These are phyloP conservation scores for Enoplosus armatus DNA, from an alignment of 2,797 vertebrate genomes.

Conservation along the genomic window DNA sequence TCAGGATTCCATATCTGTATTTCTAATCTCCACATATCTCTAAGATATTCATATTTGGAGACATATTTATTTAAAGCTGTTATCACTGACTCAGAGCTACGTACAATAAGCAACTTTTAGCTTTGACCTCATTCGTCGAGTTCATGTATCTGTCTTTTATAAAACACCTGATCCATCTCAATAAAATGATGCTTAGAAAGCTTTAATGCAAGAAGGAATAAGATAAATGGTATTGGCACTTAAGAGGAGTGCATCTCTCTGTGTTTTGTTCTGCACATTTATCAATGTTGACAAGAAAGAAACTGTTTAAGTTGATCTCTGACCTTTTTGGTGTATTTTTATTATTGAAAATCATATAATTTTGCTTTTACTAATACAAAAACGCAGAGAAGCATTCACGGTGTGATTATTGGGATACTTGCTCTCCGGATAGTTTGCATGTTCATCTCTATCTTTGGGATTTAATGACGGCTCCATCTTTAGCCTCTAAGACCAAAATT, in stretches of 20 bases:
- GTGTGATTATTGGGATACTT: slow-evolving; percentile 14
- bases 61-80: background rate
- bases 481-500: slow-evolving; percentile 27
- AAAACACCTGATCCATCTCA: background rate
- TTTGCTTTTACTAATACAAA: background rate
- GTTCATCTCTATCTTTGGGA: slow-evolving; percentile 12
- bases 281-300: background rate
- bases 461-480: slow-evolving; percentile 48
- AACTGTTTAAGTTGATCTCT: background rate
- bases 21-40: background rate
- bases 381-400: background rate
- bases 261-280: slow-evolving; percentile 22
- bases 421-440: slow-evolving; percentile 26
- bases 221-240: background rate
- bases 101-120: slow-evolving; percentile 7
- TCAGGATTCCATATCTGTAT: background rate
- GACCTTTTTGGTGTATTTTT: background rate
- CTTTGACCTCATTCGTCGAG: background rate
- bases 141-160: background rate
- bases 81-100: background rate
- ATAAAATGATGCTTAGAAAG: slow-evolving; percentile 17
- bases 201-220: background rate
- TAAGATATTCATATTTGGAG: background rate
- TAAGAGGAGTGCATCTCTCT: slow-evolving; percentile 1
- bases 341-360: slow-evolving; percentile 1